Conservation (phyloP, 2,113 vertebrate genomes). For the Alethe castanea region DNA sequence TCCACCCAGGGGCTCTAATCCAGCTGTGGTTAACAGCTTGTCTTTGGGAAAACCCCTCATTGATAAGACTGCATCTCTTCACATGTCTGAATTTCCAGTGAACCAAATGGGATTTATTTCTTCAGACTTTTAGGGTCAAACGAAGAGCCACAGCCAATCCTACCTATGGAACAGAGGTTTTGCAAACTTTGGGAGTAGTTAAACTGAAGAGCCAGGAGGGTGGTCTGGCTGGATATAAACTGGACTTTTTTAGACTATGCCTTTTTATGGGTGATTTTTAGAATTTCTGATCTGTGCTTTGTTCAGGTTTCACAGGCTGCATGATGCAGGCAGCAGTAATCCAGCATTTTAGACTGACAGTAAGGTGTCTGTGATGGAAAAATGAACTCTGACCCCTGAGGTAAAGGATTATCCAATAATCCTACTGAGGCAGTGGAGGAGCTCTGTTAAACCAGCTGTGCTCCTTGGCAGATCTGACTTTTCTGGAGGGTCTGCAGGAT, state of each 20-base stretch:
- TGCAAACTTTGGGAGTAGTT: neutral
- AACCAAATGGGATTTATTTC: neutral
- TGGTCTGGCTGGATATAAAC: neutral
- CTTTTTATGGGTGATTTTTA: neutral
- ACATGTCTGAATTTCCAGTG: neutral
- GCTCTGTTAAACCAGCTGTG: neutral
- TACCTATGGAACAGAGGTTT: neutral
- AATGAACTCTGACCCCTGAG: neutral
- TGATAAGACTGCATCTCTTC: neutral
- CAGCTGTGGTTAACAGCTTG: neutral
- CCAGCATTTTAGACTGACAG: neutral
- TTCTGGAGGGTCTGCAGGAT: neutral
- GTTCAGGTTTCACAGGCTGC: fast-evolving
- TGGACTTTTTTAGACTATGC: neutral
- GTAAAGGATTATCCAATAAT: constrained; percentile 6
- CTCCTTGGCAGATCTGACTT: neutral
- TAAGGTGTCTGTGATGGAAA: neutral
- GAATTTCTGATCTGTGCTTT: neutral
- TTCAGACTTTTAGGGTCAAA: neutral
- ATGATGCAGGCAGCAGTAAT: neutral
- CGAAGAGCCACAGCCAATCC: neutral
- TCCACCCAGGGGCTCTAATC: neutral
- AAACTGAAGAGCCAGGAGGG: neutral
- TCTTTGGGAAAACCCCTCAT: neutral
- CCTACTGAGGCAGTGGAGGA: neutral